phyloP scores from a whole-genome alignment of 1,140 invertebrate species.

The Leptinotarsa defecta region DNA sequence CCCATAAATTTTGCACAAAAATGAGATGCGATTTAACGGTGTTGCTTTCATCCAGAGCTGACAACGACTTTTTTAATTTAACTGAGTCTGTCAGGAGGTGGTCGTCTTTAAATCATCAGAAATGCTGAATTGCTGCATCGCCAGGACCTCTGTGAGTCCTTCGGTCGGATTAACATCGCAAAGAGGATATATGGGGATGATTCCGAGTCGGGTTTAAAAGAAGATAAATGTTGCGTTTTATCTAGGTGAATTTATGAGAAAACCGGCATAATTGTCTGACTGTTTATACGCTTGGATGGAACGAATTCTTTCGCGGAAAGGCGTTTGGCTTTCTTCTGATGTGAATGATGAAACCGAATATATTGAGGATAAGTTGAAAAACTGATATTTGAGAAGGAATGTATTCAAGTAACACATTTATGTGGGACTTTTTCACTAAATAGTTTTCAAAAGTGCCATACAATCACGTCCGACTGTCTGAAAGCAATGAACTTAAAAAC shows the following conservation, averaged over 20 bases:
- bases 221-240: constrained; percentile 46
- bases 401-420: too few relatives aligned
- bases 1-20: constrained; percentile 7
- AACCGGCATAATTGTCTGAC: constrained; percentile 36
- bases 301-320: constrained; percentile 15
- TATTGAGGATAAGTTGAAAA: too few relatives aligned
- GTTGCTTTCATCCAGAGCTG: constrained; percentile 8
- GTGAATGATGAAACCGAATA: too few relatives aligned
- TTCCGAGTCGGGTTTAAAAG: constrained; percentile 40
- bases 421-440: too few relatives aligned
- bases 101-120: constrained; percentile 45
- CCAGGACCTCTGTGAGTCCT: constrained; percentile 28
- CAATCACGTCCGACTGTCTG: too few relatives aligned
- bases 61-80: constrained; percentile 14
- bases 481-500: too few relatives aligned
- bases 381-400: too few relatives aligned
- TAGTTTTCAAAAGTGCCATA: too few relatives aligned
- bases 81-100: background rate
- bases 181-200: constrained; percentile 40
- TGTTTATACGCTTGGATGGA: constrained; percentile 24
- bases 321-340: background rate
- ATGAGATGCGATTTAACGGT: constrained; percentile 21
- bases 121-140: constrained; percentile 38
- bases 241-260: constrained; percentile 43
- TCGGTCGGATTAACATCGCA: constrained; percentile 41